Evolutionary conservation across 1,140 invertebrate genomes (phyloP).

Genomic region (Hypsibius dujardini): DNA sequence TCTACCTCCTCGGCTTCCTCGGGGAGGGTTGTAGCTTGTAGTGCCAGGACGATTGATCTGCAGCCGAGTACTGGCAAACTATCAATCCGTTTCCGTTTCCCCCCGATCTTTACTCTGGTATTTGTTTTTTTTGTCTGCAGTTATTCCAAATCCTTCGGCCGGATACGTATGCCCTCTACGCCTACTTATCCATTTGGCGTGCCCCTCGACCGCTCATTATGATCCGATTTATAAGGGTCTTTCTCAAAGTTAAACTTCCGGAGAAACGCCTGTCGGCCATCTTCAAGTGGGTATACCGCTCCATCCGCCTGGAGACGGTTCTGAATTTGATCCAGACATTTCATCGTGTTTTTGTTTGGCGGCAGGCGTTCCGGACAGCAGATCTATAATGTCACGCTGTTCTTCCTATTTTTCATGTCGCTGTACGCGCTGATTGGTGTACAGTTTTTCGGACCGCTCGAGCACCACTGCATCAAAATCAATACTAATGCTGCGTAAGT

Average conservation of each 20-base stretch:
- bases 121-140: conserved; percentile 24
- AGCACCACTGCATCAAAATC: conserved; percentile 90
- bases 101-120: too few species aligned
- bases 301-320: conserved; percentile 23
- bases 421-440: conserved; percentile 89
- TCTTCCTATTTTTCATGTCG: conserved; percentile 99
- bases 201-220: conserved; percentile 90
- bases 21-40: too few species aligned
- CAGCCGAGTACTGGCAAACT: too few species aligned
- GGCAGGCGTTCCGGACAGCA: conserved; percentile 91
- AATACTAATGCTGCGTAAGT: conserved; percentile 52
- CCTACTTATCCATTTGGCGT: conserved; percentile 69
- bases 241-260: conserved; percentile 96
- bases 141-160: conserved; percentile 35
- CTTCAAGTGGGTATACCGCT: conserved; percentile 62
- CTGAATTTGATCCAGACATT: background rate
- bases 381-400: conserved; percentile 98
- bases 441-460: conserved; percentile 97
- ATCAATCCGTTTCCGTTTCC: too few species aligned
- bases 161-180: conserved; percentile 35
- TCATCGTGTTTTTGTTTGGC: conserved; percentile 30
- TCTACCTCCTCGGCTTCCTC: too few species aligned
- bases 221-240: conserved; percentile 87
- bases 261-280: conserved; percentile 97
- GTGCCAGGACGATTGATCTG: too few species aligned